Conservation (phyloP, 2,113 vertebrate species). For the human region GRCh38 chr6:152615001-152615500, state of each 20-base stretch:
- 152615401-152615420: not conserved
- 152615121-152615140: not conserved
- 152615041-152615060: no score
- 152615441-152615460: not conserved
- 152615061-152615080: no score
- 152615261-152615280: not conserved
- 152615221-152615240: not conserved
- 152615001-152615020: no score
- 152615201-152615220: not conserved
- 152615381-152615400: not conserved
- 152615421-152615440: constrained; percentile 30
- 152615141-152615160: not conserved
- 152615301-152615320: not conserved
- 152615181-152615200: not conserved
- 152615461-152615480: not conserved
- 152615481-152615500: not conserved
- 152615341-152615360: not conserved
- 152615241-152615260: not conserved
- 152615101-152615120: no score
- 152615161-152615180: not conserved
- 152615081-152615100: no score
- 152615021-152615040: no score
- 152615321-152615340: no score
- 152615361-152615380: not conserved
- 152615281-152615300: not conserved